Evolutionary conservation across 2,797 vertebrate species (phyloP).

Genomic region (Cyprinodon diabolis): DNA sequence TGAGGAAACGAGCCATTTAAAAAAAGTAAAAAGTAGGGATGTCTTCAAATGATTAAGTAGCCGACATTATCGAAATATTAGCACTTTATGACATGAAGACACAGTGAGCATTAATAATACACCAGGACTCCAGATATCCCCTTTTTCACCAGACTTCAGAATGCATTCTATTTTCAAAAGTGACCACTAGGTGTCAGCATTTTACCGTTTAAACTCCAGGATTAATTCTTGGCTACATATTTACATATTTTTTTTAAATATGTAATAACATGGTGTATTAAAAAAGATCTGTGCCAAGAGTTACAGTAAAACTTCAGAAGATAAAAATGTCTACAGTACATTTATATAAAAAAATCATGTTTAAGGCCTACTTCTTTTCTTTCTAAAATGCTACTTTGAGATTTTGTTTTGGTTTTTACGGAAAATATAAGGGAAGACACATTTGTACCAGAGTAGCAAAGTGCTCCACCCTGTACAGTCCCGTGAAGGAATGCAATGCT

Average conservation of each 20-base stretch:
- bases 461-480: neutral
- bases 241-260: too few species aligned
- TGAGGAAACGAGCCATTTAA: too few species aligned
- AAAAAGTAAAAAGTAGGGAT: too few species aligned
- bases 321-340: neutral
- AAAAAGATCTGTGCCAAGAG: neutral
- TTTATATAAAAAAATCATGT: neutral
- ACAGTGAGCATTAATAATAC: constrained; percentile 41
- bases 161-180: neutral
- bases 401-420: neutral
- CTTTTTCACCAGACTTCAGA: constrained; percentile 1
- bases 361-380: too few species aligned
- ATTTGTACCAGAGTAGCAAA: neutral
- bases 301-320: neutral
- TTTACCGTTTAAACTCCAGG: constrained; percentile 6
- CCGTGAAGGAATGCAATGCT: constrained; percentile 8
- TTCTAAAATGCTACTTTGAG: neutral
- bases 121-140: constrained; percentile 13
- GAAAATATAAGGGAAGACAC: neutral
- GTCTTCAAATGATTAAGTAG: too few species aligned
- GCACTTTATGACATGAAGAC: too few species aligned
- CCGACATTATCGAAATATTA: too few species aligned
- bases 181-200: constrained; percentile 72
- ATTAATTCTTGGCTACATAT: neutral
- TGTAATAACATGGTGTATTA: neutral